Conservation (phyloP, 92 coral and sea anemone genomes). For the Actinostola sp. region DNA sequence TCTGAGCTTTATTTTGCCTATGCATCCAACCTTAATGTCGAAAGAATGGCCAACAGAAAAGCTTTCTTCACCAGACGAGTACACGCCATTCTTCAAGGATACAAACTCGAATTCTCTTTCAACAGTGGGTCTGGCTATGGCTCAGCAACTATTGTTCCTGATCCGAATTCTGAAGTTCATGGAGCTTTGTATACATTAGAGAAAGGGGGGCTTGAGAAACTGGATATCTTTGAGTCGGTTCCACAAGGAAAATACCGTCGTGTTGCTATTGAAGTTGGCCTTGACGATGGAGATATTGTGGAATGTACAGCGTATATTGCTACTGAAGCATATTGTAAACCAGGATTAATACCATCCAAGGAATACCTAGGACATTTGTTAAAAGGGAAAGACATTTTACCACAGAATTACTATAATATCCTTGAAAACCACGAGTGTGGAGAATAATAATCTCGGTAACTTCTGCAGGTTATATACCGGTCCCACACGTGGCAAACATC, state of each 20-base stretch:
- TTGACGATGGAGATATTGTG: slow-evolving; percentile 38
- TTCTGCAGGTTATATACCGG: background rate
- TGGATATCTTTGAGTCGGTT: slow-evolving; percentile 76
- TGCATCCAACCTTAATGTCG: slow-evolving; percentile 82
- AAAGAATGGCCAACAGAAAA: slow-evolving; percentile 69
- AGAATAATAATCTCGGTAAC: slow-evolving; percentile 14
- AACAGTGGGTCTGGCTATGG: slow-evolving; percentile 62
- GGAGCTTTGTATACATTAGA: slow-evolving; percentile 75
- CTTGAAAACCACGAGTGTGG: slow-evolving; percentile 58
- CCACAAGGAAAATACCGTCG: slow-evolving; percentile 64
- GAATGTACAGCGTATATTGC: slow-evolving; percentile 65
- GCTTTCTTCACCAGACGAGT: slow-evolving; percentile 71
- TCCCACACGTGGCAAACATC: background rate
- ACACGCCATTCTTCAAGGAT: slow-evolving; percentile 61
- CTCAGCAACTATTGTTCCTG: slow-evolving; percentile 53
- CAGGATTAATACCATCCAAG: slow-evolving; percentile 63
- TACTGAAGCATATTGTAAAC: slow-evolving; percentile 42
- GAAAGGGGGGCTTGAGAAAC: slow-evolving; percentile 74
- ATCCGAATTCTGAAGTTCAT: slow-evolving; percentile 55
- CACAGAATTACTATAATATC: slow-evolving; percentile 47
- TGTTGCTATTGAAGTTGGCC: slow-evolving; percentile 45
- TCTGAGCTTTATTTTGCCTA: slow-evolving; percentile 66
- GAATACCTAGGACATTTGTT: slow-evolving; percentile 66
- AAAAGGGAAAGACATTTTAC: slow-evolving; percentile 69
- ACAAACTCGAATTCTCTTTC: slow-evolving; percentile 62